phyloP scores from a whole-genome alignment of 2,888 invertebrate species.

The Drosophila mercatorum region DNA sequence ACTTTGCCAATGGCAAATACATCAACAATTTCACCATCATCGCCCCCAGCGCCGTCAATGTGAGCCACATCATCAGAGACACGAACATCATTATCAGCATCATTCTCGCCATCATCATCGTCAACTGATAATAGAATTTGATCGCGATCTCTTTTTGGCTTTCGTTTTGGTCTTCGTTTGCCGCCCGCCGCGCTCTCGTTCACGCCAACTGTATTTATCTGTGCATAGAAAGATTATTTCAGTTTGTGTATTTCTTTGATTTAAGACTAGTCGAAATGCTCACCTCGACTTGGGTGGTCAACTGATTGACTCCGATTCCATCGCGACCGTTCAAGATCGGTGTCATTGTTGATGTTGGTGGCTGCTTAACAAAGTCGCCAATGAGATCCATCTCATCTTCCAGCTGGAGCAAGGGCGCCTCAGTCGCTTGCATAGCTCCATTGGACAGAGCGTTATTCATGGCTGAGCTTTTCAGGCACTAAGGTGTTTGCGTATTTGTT shows the following conservation, averaged over 20 bases:
- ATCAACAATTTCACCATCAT: conserved; percentile 32
- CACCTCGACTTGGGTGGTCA: conserved; percentile 77
- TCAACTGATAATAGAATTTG: conserved; percentile 76
- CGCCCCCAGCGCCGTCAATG: conserved; percentile 52
- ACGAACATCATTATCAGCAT: conserved; percentile 33
- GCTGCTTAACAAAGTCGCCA: conserved; percentile 78
- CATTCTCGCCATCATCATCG: conserved; percentile 27
- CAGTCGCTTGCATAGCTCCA: conserved; percentile 86
- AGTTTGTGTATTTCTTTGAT: background rate
- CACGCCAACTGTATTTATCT: conserved; percentile 80
- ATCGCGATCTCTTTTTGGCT: conserved; percentile 63
- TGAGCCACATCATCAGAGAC: conserved; percentile 32
- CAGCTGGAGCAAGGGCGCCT: conserved; percentile 88
- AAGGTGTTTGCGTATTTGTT: conserved; percentile 20
- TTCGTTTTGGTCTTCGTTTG: conserved; percentile 70
- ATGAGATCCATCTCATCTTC: conserved; percentile 85
- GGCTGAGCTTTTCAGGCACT: conserved; percentile 19
- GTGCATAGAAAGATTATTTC: background rate
- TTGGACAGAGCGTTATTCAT: conserved; percentile 48
- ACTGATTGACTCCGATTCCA: conserved; percentile 39
- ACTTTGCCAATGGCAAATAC: conserved; percentile 27
- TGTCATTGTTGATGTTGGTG: conserved; percentile 37
- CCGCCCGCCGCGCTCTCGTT: conserved; percentile 52
- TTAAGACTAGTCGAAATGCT: conserved; percentile 16
- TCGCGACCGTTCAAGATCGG: conserved; percentile 58